Base-by-base conservation (phyloP, 30 jellyfish, hydroid and myxozoan species). In the Sanderia malayensis region DNA sequence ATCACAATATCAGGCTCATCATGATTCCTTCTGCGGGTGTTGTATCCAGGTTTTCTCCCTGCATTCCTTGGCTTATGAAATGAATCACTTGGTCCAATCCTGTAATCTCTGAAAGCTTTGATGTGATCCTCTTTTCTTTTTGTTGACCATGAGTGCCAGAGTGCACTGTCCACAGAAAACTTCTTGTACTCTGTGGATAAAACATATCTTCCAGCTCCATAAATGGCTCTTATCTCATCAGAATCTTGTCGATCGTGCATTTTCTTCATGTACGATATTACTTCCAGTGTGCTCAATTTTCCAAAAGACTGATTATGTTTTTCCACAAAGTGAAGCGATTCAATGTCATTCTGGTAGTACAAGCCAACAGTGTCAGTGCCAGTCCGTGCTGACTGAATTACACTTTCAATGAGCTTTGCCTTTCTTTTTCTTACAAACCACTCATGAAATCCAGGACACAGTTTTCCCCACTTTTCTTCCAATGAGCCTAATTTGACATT, bases 371-470 rank as follows among this genome's bases (percentile, higher is more conserved):
- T 37, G 52, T 37, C 52, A 13, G 52, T 37, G 52, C 52, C 52
- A 37, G 52, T 37, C 6, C 52, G 52, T 37, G 52, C 52, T 4
- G 52, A 37, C 52, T 37, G 52, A 37, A 37, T 37, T 37, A 37
- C 52, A 37, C 52, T 37, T 37, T 37, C 52, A 6, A 37, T 6
- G 52, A 37, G 13, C 52, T 37, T 37, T 37, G 52, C 52, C 52
- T 37, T 37, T 29, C 83, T 53, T 27, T 47, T 71, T 32, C 27
- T 46, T 27, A 46, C 55, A 57, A 45, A 71, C 83, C 83, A 71
- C 26, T 21, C 52, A 45, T 46, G 70, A 46, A 71, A 46, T 59
- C 52, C 53, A 44, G 71, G 83, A 45, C 52, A 46, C 20, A 71
- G 69, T 23, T 45, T 67, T 44, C 55, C 71, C 83, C 83, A 71